Base-by-base conservation (phyloP, 30 jellyfish, hydroid and myxozoan species). In the Hydractinia symbiolongicarpus region DNA sequence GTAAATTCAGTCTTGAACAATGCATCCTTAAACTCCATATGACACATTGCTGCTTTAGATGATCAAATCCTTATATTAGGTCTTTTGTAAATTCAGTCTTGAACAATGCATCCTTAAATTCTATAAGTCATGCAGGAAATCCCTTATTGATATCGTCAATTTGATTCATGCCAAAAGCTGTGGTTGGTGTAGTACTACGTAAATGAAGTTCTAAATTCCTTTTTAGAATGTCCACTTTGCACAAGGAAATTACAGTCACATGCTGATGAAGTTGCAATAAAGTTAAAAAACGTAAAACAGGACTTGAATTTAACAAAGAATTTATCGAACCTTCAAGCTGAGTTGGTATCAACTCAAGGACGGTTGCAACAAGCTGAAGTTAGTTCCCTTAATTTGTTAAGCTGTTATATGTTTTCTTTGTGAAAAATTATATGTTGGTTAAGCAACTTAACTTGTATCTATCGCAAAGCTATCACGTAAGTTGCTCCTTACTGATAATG, bases 181-280 rank as follows among this genome's bases (percentile, higher is more conserved):
- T 13, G 15, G 69, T 58, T 16, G 1, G 15, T 58, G 16, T 58
- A 11, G 2, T 58, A 2, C 69, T 11, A 58, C 1, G 50, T 58
- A 13, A 58, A 13, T 58, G 3, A 58, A 16, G 69, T 58, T 58
- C 15, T 58, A 9, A 13, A 8, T 66, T 55, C 20, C 19, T 71
- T 60, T 60, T 15, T 54, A 89, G 97, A 83, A 82, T 90, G 97
- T 73, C 90, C 97, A 49, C 61, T 90, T 49, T 90, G 97, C 88
- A 90, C 97, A 77, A 57, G 95, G 68, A 84, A 82, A 72, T 73
- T 90, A 86, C 97, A 90, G 64, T 49, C 81, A 5, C 57, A 82
- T 60, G 94, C 84, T 19, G 94, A 82, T 72, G 81, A 49, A 8
- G 81, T 85, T 57, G 86, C 81, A 49, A 15, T 71, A 9, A 79